Evolutionary conservation across 2,797 vertebrate genomes (phyloP), one percentile per base, ranked within the genome.

Genomic region (Discoglossus pictus): DNA sequence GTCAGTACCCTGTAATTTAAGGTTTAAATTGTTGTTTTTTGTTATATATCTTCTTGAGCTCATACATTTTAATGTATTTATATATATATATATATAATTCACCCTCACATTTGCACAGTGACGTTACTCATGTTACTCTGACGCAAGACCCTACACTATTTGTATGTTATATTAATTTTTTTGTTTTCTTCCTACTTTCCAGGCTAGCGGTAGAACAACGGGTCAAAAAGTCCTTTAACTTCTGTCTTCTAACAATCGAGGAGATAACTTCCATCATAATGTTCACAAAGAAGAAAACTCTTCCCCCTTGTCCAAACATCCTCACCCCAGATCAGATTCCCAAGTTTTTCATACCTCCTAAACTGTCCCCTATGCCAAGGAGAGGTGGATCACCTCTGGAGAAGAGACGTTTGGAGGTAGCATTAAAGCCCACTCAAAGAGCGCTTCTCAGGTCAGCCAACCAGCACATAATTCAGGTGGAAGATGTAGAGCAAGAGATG

Each of bases 311-410:
- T n/a, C 81, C 78, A 24, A 83, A 86, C 16, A 76, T 87, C 16
- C 72, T 87, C 61, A 87, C 85, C 0, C 84, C 85, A 0, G 83
- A 86, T 4, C 73, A 76, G 35, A 83, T 86, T 63, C 85, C 85
- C 6, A 74, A 60, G 8, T 87, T 87, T 61, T 81, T 68, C 60
- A 84, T 87, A 52, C 85, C 84, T 1, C 85, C 84, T 1, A 76
- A 75, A 42, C 76, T 82, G 12, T 64, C 47, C 1, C 47, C 47
- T 3, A 6, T 48, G 0, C 48, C 24, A 6, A 20, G 21, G 1
- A 15, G 50, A 7, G 50, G 38, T 2, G 66, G 39, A 15, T 16
- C 12, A 6, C 27, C 18, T 17, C 44, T 58, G 0, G 38, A 60
- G 51, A 56, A 40, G 51, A 52, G 24, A 8, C 1, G 10, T 1